Conservation (phyloP, 2,797 vertebrate genomes). For the Periophthalmus magnuspinnatus region DNA sequence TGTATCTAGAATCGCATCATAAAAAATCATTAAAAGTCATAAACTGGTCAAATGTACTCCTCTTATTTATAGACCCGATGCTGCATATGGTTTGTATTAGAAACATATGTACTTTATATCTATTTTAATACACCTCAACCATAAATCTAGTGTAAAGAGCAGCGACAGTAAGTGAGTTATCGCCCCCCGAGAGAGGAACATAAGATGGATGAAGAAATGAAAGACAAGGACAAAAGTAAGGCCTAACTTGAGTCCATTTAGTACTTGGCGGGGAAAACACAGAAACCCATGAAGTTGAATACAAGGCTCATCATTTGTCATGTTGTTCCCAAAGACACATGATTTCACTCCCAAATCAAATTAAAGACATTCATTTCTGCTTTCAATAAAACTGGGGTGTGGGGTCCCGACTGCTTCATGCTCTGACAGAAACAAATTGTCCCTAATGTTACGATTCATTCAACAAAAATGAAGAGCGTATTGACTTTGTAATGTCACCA, state of each 20-base stretch:
- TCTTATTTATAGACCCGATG: background rate
- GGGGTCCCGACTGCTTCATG: constrained; percentile 7
- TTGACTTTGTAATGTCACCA: constrained; percentile 16
- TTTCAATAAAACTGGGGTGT: constrained; percentile 29
- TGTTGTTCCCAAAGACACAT: constrained; percentile 29
- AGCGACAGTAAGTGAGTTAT: constrained; percentile 47
- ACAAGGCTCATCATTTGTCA: constrained; percentile 42
- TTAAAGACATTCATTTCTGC: constrained; percentile 31
- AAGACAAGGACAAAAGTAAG: constrained; percentile 5
- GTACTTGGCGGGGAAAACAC: constrained; percentile 21
- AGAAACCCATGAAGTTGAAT: constrained; percentile 9
- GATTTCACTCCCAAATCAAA: constrained; percentile 38
- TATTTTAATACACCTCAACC: constrained; percentile 10
- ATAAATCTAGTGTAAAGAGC: constrained; percentile 39
- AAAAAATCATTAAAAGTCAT: background rate
- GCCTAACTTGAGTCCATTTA: constrained; percentile 30
- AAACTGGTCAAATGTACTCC: background rate
- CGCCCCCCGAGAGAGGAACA: constrained; percentile 8
- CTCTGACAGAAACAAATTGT: constrained; percentile 33
- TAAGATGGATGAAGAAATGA: constrained; percentile 37
- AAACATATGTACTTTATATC: constrained; percentile 19
- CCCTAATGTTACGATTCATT: constrained; percentile 22
- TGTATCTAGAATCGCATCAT: background rate
- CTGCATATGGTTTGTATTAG: constrained; percentile 13
- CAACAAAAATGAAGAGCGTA: constrained; percentile 6